phyloP scores from a whole-genome alignment of 1,140 invertebrate genomes.

The Eufriesea mexicana region DNA sequence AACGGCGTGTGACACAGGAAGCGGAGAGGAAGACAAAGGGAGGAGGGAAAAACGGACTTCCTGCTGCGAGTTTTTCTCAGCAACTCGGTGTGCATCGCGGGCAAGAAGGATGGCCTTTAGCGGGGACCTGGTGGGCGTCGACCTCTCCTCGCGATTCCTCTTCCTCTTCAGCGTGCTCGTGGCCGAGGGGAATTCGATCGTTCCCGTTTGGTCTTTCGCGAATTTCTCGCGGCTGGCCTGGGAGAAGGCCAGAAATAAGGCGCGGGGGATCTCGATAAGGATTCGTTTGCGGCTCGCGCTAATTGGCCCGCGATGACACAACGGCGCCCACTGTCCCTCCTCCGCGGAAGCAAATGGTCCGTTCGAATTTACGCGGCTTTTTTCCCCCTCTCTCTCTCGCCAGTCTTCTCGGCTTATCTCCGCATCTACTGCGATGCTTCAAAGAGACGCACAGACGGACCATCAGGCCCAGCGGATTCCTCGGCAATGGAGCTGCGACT shows the following conservation, averaged over 20 bases:
- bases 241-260: not conserved
- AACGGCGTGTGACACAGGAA: slow-evolving; percentile 83
- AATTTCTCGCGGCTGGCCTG: not conserved
- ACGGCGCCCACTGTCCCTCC: slow-evolving; percentile 37
- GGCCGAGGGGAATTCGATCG: not conserved
- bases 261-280: slow-evolving; percentile 16
- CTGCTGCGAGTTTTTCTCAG: slow-evolving; percentile 37
- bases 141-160: too few species aligned
- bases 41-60: slow-evolving; percentile 35
- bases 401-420: slow-evolving; percentile 6
- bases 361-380: slow-evolving; percentile 47
- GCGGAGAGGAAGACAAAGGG: slow-evolving; percentile 69
- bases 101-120: slow-evolving; percentile 14
- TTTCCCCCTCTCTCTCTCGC: slow-evolving; percentile 16
- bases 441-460: too few species aligned
- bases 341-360: slow-evolving; percentile 40
- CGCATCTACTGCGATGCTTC: too few species aligned
- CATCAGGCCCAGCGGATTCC: too few species aligned
- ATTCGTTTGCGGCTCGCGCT: slow-evolving; percentile 72
- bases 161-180: too few species aligned
- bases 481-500: too few species aligned
- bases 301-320: slow-evolving; percentile 72
- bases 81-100: slow-evolving; percentile 21
- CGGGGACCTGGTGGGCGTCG: slow-evolving; percentile 42
- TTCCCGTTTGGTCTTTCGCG: too few species aligned